phyloP scores from a whole-genome alignment of 2,797 vertebrate genomes.

The Brachyrhaphis roseni region DNA sequence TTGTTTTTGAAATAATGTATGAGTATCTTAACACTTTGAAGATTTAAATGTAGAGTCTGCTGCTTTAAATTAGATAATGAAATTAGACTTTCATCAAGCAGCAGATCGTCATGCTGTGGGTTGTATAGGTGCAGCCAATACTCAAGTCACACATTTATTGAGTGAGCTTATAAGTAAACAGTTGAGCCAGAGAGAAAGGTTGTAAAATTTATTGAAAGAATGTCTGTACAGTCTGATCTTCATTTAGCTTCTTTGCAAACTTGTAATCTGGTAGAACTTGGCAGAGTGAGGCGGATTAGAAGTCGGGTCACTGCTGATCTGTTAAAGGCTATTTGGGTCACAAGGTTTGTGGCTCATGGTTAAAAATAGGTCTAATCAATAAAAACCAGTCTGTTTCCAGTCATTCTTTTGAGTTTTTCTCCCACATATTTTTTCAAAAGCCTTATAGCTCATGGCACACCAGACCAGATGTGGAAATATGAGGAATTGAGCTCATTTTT shows the following conservation, averaged over 20 bases:
- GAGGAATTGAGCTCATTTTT: background rate
- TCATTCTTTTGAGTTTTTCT: conserved; percentile 18
- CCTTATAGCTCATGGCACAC: background rate
- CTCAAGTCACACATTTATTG: conserved; percentile 41
- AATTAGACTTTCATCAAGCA: background rate
- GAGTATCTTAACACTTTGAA: background rate
- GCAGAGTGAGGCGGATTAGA: conserved; percentile 68
- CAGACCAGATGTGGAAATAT: background rate
- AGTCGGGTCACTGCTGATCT: conserved; percentile 75
- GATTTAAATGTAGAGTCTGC: no score
- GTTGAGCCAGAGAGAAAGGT: conserved; percentile 27
- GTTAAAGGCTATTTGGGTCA: conserved; percentile 78
- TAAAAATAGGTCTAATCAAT: conserved; percentile 61
- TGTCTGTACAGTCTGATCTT: conserved; percentile 22
- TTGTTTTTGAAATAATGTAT: background rate
- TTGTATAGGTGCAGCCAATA: conserved; percentile 28
- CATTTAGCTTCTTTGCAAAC: conserved; percentile 21
- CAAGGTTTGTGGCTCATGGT: conserved; percentile 49
- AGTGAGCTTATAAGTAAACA: conserved; percentile 32
- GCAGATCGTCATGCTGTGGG: background rate
- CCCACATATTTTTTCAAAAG: background rate
- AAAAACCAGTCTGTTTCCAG: conserved; percentile 16
- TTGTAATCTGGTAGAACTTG: conserved; percentile 54
- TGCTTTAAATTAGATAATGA: background rate
- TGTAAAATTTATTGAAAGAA: conserved; percentile 25